Conservation (phyloP, 2,888 invertebrate species). For the Megamerina dolium region DNA sequence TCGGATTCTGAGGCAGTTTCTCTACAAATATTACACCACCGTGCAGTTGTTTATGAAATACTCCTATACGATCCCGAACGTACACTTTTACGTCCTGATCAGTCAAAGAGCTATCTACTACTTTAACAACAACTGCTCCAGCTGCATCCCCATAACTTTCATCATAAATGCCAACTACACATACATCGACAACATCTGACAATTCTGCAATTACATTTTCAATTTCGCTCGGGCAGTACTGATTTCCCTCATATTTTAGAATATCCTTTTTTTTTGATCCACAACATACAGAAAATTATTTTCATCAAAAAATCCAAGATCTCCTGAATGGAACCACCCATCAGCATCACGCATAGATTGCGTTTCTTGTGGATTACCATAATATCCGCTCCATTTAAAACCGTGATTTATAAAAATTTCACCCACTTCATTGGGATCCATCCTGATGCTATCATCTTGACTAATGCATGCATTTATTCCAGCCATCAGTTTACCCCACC, state of each 20-base stretch:
- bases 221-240: background rate
- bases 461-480: conserved; percentile 29
- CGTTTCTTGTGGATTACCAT: background rate
- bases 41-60: background rate
- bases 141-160: background rate
- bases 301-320: conserved; percentile 35
- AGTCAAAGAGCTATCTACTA: conserved; percentile 26
- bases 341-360: background rate
- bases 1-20: conserved; percentile 9
- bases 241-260: background rate
- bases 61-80: conserved; percentile 8
- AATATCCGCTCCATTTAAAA: background rate
- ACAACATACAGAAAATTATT: conserved; percentile 31
- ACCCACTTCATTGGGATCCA: background rate
- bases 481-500: conserved; percentile 27
- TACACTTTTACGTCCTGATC: conserved; percentile 33
- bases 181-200: background rate
- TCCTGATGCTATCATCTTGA: conserved; percentile 20
- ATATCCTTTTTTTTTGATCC: conserved; percentile 25
- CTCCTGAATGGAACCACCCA: background rate
- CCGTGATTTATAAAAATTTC: background rate
- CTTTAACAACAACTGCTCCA: conserved; percentile 36
- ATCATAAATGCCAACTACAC: background rate
- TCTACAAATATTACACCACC: background rate
- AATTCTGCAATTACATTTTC: background rate